Conservation (phyloP, 2,888 invertebrate genomes). For the Anagyrus pseudococci region DNA sequence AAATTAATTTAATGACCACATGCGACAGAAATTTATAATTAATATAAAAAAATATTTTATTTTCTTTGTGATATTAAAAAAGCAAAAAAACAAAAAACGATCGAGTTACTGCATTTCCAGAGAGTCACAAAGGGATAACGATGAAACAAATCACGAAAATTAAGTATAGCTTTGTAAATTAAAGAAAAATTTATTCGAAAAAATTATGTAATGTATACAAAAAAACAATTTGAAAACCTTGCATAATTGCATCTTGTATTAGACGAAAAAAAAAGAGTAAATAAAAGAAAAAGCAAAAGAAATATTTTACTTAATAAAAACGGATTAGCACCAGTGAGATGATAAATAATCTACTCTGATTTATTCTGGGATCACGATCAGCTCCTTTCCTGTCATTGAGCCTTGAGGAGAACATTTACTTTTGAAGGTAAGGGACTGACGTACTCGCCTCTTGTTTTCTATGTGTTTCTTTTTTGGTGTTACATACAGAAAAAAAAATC, state of each 20-base stretch:
- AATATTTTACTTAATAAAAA: no score
- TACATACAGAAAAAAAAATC: conserved; percentile 53
- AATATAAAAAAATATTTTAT: neutral
- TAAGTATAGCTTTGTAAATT: neutral
- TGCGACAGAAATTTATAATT: conserved; percentile 7
- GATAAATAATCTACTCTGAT: conserved; percentile 63
- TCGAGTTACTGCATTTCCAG: neutral
- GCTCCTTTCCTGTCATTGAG: conserved; percentile 64
- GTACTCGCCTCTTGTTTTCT: conserved; percentile 61
- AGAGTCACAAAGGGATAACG: conserved; percentile 29
- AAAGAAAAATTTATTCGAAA: conserved; percentile 17
- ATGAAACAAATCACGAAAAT: neutral
- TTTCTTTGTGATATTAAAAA: no score
- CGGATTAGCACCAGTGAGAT: conserved; percentile 54
- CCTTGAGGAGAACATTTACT: conserved; percentile 64
- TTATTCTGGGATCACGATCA: conserved; percentile 64
- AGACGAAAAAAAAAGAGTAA: no score
- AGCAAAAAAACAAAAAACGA: neutral
- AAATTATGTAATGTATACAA: conserved; percentile 11
- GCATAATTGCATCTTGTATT: no score
- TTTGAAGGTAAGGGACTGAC: conserved; percentile 64
- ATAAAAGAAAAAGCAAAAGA: no score
- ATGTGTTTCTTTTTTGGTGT: conserved; percentile 60
- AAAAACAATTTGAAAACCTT: conserved; percentile 40
- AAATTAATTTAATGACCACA: neutral